These are phyloP conservation scores for Rhineura floridana DNA, from an alignment of 2,113 vertebrate genomes.

Conservation along the genomic window DNA sequence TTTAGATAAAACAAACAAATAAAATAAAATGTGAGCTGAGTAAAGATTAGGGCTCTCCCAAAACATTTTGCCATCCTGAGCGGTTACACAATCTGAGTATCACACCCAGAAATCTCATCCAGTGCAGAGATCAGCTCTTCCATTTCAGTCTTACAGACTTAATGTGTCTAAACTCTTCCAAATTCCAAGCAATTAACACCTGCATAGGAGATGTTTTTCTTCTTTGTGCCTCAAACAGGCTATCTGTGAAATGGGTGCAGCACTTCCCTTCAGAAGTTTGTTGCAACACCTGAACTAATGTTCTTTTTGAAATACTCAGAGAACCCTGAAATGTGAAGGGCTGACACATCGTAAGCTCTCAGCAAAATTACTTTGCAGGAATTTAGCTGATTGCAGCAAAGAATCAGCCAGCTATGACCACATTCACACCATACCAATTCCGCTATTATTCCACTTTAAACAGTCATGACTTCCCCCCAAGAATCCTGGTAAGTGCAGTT, in stretches of 20 bases:
- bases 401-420: neutral
- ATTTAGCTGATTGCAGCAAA: neutral
- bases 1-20: no score
- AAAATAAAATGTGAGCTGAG: neutral
- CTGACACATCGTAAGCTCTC: conserved; percentile 27
- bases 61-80: neutral
- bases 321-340: conserved; percentile 28
- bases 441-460: no score
- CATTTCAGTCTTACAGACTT: no score
- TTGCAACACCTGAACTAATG: conserved; percentile 34
- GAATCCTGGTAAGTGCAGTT: no score
- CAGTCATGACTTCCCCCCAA: no score
- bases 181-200: conserved; percentile 44
- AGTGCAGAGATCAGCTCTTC: neutral
- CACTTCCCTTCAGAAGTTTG: conserved; percentile 52
- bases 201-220: neutral
- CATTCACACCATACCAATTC: no score
- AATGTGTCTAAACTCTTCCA: neutral
- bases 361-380: conserved; percentile 28
- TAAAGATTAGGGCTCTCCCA: neutral
- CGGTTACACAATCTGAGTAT: neutral
- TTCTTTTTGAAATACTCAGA: neutral
- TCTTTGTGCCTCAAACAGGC: conserved; percentile 35
- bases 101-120: no score
- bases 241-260: conserved; percentile 26